Base-by-base conservation (phyloP, 1,140 invertebrate species). In the Anagrus nilaparvatae region DNA sequence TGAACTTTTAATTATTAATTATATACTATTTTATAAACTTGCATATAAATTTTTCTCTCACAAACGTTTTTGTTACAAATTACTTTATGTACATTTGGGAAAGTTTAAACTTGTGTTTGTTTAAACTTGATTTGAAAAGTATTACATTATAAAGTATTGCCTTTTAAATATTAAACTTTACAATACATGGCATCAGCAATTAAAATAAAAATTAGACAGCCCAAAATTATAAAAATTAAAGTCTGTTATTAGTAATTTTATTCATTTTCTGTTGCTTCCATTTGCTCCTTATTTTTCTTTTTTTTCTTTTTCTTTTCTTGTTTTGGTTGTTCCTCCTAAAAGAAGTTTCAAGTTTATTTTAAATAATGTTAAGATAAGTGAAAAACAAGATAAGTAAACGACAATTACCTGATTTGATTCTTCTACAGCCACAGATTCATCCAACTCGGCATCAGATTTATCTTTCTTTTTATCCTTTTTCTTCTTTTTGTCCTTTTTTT, bases 271-370 rank as follows among this genome's bases (percentile, higher is more conserved):
- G 7, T 18, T 28, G 48, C 25, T 36, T 58, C 48, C 46, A 69
- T 59, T 58, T 65, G 66, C 23, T 75, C 73, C 55, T 73, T 71
- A 43, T 73, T 67, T 60, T 79, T 79, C 54, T 81, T 78, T 55
- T 82, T 81, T 65, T 82, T 81, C 62, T 82, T 82, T 58, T 84
- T 82, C 42, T 82, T 74, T 62, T 81, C 79, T 48, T 77, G 67
- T 31, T 51, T 58, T 28, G 53, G 36, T 17, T 52, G 46, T 44
- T 61, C 61, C 57, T 65, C 16, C 32, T 44, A 44, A 49, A 9
- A 34, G 27, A 34, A 51, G 20, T n/a, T n/a, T n/a, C n/a, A 44
- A 16, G 40, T 21, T 23, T 43, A 30, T 31, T 37, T 27, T 31
- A 43, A 28, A 29, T 33, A 32, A 31, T 28, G 31, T 40, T 20